Conservation (phyloP, 2,888 invertebrate genomes). For the Diloba caeruleocephala region DNA sequence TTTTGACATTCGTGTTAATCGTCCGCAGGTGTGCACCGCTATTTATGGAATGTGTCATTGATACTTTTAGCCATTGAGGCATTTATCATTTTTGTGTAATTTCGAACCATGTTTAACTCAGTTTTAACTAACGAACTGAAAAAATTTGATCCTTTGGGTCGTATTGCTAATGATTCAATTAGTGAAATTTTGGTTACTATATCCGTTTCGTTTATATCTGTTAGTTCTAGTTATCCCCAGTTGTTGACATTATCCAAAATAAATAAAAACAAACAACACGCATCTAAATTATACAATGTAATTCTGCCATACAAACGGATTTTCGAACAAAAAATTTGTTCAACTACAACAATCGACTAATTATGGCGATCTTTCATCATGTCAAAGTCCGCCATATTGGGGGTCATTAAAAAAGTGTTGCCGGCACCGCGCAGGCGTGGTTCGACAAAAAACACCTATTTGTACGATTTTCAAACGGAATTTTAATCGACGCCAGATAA, state of each 20-base stretch:
- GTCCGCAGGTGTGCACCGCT: conserved; percentile 77
- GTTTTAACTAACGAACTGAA: conserved; percentile 31
- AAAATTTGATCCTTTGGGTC: conserved; percentile 29
- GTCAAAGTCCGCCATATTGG: conserved; percentile 64
- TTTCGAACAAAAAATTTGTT: conserved; percentile 39
- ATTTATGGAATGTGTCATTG: conserved; percentile 70
- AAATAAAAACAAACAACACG: conserved; percentile 8
- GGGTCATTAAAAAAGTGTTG: conserved; percentile 65
- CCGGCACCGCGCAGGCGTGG: conserved; percentile 70
- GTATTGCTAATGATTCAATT: conserved; percentile 48
- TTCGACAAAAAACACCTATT: conserved; percentile 75
- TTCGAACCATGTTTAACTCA: conserved; percentile 44
- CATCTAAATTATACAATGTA: conserved; percentile 12
- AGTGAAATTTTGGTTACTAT: conserved; percentile 28
- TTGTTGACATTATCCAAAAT: too few relatives aligned
- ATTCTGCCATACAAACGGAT: conserved; percentile 19
- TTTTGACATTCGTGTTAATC: conserved; percentile 87
- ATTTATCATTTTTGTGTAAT: conserved; percentile 59
- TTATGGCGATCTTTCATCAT: conserved; percentile 51
- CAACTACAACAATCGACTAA: conserved; percentile 53
- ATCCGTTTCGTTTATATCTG: conserved; percentile 20
- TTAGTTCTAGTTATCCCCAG: not conserved
- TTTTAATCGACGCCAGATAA: conserved; percentile 66
- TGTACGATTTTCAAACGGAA: conserved; percentile 76
- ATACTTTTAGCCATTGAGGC: conserved; percentile 57